Base-by-base conservation (phyloP, 2,888 invertebrate species). In the Lepidonotus clava region DNA sequence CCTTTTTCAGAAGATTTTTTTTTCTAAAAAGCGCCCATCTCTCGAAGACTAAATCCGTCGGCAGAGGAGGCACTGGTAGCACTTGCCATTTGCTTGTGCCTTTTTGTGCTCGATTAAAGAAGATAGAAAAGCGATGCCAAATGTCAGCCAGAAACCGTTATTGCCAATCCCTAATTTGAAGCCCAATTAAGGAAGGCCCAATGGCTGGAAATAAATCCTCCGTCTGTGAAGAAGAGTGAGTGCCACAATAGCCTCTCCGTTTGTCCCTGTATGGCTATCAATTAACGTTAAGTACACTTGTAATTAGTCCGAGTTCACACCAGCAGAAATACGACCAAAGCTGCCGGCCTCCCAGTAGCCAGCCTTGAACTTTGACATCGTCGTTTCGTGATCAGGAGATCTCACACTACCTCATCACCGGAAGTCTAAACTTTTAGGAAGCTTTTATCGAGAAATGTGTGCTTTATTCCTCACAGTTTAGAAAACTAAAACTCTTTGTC, bases 1-100 rank as follows among this genome's bases (percentile, higher is more conserved):
- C 61, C 61, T 61, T 61, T 61, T 61, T 61, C 61, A 61, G 61
- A 61, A n/a, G 24, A 61, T 1, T 61, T 61, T 61, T 61, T 61
- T 61, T 56, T 56, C 56, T n/a, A 61, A 61, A 61, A 61, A 61
- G 4, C 28, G 8, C 28, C 71, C 71, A 71, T 71, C 71, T 38
- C n/a, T 71, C 36, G 71, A 34, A 11, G 71, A 71, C 80, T 80
- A 80, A 80, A 80, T 80, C 80, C 46, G 80, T 80, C 80, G 46
- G 11, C 24, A 8, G n/a, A 21, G 71, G 24, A 28, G 80, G 34
- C 18, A 46, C 34, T 80, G 80, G 80, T 32, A 46, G 80, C 80
- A 76, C 40, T 76, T 76, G 76, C 76, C 76, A 76, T 76, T 76
- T 76, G 76, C 38, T 18, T 40, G 76, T 76, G 40, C 38, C 38